phyloP scores from a whole-genome alignment of 2,113 vertebrate species.

The Ceyx melanurus region DNA sequence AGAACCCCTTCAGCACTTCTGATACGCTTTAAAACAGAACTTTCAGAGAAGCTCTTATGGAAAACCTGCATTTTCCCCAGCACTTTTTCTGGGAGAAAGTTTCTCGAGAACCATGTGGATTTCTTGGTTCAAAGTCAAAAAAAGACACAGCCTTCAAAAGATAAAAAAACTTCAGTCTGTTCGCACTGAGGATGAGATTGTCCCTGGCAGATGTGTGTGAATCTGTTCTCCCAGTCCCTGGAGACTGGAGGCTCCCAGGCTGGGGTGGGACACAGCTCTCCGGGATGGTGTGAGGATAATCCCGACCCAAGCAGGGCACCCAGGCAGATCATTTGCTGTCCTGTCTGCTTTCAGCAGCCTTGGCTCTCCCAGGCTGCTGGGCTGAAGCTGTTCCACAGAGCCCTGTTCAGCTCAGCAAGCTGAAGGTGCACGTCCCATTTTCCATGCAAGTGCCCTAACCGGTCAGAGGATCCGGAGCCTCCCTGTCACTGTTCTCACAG shows the following conservation, averaged over 20 bases:
- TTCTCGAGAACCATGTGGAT: background rate
- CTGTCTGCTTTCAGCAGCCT: background rate
- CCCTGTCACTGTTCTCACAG: background rate
- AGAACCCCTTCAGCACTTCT: background rate
- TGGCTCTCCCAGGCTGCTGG: background rate
- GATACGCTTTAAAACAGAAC: fast-evolving
- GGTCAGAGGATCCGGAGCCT: background rate
- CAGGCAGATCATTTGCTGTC: background rate
- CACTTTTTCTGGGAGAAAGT: background rate
- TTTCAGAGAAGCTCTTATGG: background rate
- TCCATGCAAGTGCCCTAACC: background rate
- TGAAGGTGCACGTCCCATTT: background rate
- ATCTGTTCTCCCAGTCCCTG: background rate
- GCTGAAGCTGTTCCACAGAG: background rate
- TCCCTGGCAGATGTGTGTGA: background rate
- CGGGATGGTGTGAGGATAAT: background rate
- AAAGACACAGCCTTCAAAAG: background rate
- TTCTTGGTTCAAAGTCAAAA: background rate
- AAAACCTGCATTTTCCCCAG: background rate
- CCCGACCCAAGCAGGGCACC: fast-evolving
- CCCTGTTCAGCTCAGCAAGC: background rate
- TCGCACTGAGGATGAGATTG: background rate
- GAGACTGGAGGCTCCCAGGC: background rate
- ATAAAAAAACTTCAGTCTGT: background rate
- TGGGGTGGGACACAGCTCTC: background rate